Conservation (phyloP, 2,113 vertebrate genomes). For the Montifringilla adamsi region DNA sequence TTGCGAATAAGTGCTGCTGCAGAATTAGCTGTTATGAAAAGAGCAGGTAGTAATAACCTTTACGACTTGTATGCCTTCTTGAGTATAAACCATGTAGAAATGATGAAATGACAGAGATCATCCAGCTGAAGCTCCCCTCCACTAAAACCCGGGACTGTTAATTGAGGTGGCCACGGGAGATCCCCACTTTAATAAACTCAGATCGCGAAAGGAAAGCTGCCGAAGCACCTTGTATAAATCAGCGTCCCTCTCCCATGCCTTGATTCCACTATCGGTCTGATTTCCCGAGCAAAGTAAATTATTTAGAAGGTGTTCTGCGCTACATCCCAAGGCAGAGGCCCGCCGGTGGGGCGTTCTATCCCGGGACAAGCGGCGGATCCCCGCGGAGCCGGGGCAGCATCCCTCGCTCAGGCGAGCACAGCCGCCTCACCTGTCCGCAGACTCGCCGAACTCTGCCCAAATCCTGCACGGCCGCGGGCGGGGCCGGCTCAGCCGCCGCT, state of each 20-base stretch:
- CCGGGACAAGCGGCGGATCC: too few species aligned
- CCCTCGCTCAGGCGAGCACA: neutral
- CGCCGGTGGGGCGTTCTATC: neutral
- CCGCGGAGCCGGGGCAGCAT: neutral
- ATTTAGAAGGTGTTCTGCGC: neutral
- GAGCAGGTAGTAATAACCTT: neutral
- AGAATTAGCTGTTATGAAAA: neutral
- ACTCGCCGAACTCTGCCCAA: neutral
- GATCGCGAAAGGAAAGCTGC: neutral
- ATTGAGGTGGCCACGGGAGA: neutral
- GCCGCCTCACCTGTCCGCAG: neutral
- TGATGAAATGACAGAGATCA: neutral
- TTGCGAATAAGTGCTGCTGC: neutral
- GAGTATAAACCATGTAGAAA: neutral
- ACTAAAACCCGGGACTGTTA: too few species aligned
- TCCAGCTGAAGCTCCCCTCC: neutral
- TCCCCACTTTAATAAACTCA: neutral
- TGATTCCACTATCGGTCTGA: neutral
- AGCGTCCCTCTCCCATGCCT: neutral
- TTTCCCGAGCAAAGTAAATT: neutral
- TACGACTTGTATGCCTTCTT: neutral
- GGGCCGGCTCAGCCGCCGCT: accelerated
- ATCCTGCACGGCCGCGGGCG: accelerated
- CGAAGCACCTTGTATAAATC: neutral
- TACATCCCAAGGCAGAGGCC: neutral